A percentile compares a stretch with the other conserved stretches of the same genome.
Conservation (phyloP, 1,140 invertebrate species). For the Hesperophylax magnus region DNA sequence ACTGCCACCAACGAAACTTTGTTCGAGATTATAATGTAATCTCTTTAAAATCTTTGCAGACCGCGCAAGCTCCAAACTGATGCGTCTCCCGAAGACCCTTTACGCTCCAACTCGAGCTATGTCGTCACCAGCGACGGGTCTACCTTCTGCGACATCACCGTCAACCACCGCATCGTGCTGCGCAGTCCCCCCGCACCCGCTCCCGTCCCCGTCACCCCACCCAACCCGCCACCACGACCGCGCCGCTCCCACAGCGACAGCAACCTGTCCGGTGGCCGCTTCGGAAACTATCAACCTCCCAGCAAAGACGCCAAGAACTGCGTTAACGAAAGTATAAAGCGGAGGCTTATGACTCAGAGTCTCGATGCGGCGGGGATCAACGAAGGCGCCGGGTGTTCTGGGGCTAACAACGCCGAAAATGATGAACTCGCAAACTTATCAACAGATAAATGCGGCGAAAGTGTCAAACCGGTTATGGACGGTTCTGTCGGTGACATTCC, state of each 20-base stretch:
- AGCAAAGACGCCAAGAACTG: constrained; percentile 6
- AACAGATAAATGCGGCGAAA: too few relatives aligned
- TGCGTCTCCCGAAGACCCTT: background rate
- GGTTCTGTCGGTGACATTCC: background rate
- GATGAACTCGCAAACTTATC: too few relatives aligned
- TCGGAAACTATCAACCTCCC: background rate
- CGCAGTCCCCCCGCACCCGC: background rate
- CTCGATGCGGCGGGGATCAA: background rate
- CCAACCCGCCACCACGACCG: background rate
- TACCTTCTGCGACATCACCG: constrained; percentile 25
- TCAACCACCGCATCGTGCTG: constrained; percentile 28
- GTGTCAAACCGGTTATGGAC: too few relatives aligned
- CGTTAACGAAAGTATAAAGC: background rate
- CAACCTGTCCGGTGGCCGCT: background rate
- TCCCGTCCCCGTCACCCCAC: background rate
- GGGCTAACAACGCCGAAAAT: background rate
- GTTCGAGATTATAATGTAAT: too few relatives aligned
- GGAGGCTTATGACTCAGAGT: background rate
- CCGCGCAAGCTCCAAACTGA: constrained; percentile 19
- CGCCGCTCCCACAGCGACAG: constrained; percentile 1
- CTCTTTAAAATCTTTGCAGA: background rate
- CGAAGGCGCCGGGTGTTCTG: background rate
- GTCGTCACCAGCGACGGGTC: constrained; percentile 15
- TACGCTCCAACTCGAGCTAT: constrained; percentile 16
- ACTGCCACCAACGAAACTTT: too few relatives aligned